Evolutionary conservation across 2,797 vertebrate species (phyloP).

Genomic region (Anniella stebbinsi): DNA sequence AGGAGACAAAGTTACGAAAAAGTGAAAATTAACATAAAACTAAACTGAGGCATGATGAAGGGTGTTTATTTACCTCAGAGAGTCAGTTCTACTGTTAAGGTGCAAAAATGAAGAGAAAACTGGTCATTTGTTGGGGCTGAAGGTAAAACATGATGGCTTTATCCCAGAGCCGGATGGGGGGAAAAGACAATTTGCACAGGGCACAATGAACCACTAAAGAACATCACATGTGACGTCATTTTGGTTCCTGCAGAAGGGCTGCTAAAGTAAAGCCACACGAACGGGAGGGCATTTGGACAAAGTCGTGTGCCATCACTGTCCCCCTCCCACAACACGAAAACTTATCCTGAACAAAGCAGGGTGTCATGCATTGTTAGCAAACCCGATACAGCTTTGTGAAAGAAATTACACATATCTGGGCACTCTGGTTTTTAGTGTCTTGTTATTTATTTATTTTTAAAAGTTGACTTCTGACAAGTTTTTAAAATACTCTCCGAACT

Average conservation of each 20-base stretch:
- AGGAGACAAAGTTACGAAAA: neutral
- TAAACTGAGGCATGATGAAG: neutral
- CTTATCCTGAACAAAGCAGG: neutral
- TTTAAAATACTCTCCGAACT: neutral
- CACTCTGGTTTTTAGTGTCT: neutral
- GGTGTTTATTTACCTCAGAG: rapidly evolving
- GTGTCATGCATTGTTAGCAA: neutral
- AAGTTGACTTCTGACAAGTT: neutral
- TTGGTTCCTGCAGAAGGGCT: neutral
- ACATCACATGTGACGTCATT: neutral
- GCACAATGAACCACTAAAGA: neutral
- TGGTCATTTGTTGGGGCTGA: neutral
- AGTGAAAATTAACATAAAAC: neutral
- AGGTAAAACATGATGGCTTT: constrained; percentile 24
- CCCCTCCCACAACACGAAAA: neutral
- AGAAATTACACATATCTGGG: neutral
- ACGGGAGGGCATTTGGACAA: neutral
- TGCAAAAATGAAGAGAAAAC: neutral
- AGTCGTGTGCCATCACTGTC: neutral
- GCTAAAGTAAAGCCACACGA: neutral
- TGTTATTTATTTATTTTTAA: neutral
- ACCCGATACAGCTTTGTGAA: neutral
- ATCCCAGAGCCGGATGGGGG: neutral
- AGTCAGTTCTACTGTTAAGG: neutral
- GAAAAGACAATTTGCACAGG: constrained; percentile 4